phyloP scores from a whole-genome alignment of 2,113 vertebrate species.

The Axis porcinus region DNA sequence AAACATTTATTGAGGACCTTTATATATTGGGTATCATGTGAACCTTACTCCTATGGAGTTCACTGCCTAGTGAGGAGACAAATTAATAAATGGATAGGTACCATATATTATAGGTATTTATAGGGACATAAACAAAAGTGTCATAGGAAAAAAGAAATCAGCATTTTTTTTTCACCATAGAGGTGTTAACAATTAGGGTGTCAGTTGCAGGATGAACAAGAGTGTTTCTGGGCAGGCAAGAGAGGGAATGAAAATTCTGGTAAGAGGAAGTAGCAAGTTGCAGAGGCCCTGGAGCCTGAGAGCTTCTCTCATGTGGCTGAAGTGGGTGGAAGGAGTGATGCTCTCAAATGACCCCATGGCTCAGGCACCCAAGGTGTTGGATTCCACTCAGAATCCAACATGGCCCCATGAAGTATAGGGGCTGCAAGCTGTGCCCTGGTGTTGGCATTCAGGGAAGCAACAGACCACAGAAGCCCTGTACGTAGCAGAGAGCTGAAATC shows the following conservation, averaged over 20 bases:
- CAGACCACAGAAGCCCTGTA: background rate
- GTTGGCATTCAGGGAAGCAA: background rate
- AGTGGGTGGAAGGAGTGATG: no score
- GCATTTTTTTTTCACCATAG: background rate
- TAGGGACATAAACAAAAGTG: background rate
- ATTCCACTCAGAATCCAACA: background rate
- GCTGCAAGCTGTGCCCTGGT: background rate
- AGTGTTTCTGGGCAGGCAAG: background rate
- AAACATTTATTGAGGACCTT: background rate
- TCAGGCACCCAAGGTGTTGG: background rate
- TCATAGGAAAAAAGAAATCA: background rate
- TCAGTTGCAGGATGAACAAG: background rate
- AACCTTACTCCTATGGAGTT: background rate
- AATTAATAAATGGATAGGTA: background rate
- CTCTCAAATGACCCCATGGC: background rate
- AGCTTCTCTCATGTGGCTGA: background rate
- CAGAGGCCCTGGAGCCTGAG: background rate
- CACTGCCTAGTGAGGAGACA: background rate
- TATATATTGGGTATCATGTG: background rate
- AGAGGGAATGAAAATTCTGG: background rate
- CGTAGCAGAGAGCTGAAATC: background rate
- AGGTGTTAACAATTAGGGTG: background rate
- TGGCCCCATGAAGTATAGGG: fast-evolving
- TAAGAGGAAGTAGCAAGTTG: background rate
- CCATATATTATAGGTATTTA: background rate